Evolutionary conservation across 2,113 vertebrate genomes (phyloP).

Genomic region (Aegithalos caudatus): DNA sequence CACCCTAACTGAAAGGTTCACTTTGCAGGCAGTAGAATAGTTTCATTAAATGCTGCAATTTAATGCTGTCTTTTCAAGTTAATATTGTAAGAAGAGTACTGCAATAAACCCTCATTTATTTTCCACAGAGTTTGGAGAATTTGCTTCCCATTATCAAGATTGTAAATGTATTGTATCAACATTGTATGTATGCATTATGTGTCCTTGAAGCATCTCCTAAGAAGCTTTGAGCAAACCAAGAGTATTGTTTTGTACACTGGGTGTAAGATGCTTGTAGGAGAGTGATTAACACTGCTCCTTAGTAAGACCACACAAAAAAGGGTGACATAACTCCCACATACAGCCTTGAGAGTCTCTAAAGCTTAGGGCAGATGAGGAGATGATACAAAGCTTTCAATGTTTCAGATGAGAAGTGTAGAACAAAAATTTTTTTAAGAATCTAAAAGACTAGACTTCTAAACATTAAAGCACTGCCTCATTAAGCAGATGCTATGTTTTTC

Average conservation of each 20-base stretch:
- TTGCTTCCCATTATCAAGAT: background rate
- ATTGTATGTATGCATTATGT: background rate
- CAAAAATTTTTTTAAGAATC: background rate
- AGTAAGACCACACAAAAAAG: background rate
- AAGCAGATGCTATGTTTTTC: background rate
- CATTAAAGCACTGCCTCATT: background rate
- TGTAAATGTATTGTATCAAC: background rate
- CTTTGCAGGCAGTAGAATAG: background rate
- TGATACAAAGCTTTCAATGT: background rate
- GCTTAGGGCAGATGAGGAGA: background rate
- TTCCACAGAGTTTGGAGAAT: background rate
- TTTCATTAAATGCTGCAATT: background rate
- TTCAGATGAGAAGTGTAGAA: background rate
- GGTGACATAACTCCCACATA: background rate
- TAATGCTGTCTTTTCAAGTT: background rate
- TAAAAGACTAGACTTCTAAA: background rate
- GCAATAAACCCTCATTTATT: background rate
- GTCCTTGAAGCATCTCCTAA: background rate
- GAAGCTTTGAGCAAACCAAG: background rate
- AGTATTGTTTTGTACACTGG: background rate
- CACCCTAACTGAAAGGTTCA: background rate
- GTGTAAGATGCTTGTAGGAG: background rate
- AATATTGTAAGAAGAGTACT: background rate
- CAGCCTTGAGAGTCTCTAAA: background rate
- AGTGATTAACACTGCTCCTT: background rate